Evolutionary conservation across 2,888 invertebrate species (phyloP).

Genomic region (Leptodirus hochenwartii): DNA sequence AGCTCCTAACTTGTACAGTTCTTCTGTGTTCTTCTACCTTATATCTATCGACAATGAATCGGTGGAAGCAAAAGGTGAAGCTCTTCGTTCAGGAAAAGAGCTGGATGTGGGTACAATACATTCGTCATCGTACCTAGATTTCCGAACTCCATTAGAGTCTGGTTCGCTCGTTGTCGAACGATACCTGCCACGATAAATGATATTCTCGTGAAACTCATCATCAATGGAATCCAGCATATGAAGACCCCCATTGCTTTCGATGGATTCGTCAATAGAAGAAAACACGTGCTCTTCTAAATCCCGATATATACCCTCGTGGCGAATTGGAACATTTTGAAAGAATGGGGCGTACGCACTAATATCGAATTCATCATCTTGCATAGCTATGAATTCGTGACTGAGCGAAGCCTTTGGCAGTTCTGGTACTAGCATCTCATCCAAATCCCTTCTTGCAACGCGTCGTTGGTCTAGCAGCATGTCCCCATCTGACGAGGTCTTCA

Average conservation of each 20-base stretch:
- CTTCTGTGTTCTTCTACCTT: no score
- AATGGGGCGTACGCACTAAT: conserved; percentile 19
- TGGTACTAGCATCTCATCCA: conserved; percentile 27
- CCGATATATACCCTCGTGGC: conserved; percentile 38
- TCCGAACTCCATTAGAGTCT: conserved; percentile 10
- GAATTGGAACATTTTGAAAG: conserved; percentile 38
- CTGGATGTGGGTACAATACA: conserved; percentile 29
- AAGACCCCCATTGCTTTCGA: conserved; percentile 17
- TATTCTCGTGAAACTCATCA: conserved; percentile 67
- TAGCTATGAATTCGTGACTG: conserved; percentile 39
- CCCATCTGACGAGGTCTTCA: conserved; percentile 66
- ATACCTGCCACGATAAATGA: conserved; percentile 57
- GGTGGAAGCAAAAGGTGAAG: conserved; percentile 62
- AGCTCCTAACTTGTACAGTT: background rate
- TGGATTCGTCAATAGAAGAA: conserved; percentile 20
- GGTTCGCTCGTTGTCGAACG: conserved; percentile 24
- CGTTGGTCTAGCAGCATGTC: conserved; percentile 48
- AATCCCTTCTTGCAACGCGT: conserved; percentile 28
- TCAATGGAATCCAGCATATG: conserved; percentile 31
- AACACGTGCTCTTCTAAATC: conserved; percentile 21
- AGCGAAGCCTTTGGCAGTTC: conserved; percentile 34
- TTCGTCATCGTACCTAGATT: conserved; percentile 25
- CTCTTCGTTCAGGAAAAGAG: conserved; percentile 29
- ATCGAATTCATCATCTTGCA: conserved; percentile 15
- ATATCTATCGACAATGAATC: conserved; percentile 68